phyloP scores from a whole-genome alignment of 2,888 invertebrate species.

The Hydriomena furcata region DNA sequence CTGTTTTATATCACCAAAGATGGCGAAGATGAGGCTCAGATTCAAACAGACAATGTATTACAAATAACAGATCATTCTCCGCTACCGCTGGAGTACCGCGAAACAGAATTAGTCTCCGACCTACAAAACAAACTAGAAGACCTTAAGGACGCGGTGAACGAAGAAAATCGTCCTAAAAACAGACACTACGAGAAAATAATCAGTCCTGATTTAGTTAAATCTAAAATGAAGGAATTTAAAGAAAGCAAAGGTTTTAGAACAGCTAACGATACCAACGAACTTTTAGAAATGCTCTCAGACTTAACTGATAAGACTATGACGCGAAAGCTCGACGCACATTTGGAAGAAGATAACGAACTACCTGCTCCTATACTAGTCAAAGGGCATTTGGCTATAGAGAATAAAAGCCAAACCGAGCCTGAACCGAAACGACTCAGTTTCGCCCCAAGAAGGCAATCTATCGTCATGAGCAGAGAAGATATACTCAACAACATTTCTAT shows the following conservation, averaged over 20 bases:
- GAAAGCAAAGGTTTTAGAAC: constrained; percentile 43
- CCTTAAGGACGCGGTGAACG: constrained; percentile 28
- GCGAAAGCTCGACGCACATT: constrained; percentile 20
- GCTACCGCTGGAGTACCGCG: constrained; percentile 35
- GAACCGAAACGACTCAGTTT: constrained; percentile 46
- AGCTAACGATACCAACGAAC: constrained; percentile 61
- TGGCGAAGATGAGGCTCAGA: constrained; percentile 38
- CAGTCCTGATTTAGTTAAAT: constrained; percentile 29
- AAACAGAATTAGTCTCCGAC: constrained; percentile 20
- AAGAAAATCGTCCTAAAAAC: constrained; percentile 25
- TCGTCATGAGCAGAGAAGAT: constrained; percentile 58
- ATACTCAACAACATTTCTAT: constrained; percentile 61
- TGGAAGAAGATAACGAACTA: constrained; percentile 27
- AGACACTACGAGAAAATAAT: constrained; percentile 39
- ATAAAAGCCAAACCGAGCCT: constrained; percentile 28
- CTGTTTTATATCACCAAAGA: constrained; percentile 51
- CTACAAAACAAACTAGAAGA: constrained; percentile 36
- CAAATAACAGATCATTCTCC: constrained; percentile 13
- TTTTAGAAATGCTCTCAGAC: constrained; percentile 62
- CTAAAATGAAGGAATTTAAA: background rate
- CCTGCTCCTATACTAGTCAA: constrained; percentile 17
- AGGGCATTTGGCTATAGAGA: constrained; percentile 33
- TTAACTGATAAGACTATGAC: constrained; percentile 51
- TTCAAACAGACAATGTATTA: constrained; percentile 17
- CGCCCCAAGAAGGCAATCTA: constrained; percentile 51